phyloP scores from a whole-genome alignment of 2,888 invertebrate genomes.

The Tenthredo distinguenda region DNA sequence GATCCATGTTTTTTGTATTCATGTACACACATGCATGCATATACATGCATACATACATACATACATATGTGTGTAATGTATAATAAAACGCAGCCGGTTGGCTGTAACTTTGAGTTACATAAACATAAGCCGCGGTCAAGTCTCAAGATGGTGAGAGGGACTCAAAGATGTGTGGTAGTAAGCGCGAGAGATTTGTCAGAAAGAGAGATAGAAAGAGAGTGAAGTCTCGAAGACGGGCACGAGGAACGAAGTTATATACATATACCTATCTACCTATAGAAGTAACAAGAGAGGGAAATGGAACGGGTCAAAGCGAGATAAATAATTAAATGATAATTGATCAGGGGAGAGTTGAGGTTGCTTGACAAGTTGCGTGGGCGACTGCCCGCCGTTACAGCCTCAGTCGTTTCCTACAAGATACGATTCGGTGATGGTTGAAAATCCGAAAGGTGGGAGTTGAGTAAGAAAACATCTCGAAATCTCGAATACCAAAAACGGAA shows the following conservation, averaged over 20 bases:
- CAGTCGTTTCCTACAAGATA: conserved; percentile 17
- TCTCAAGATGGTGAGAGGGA: conserved; percentile 18
- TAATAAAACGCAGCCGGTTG: background rate
- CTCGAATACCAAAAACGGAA: conserved; percentile 48
- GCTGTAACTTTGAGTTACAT: conserved; percentile 9
- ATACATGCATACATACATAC: background rate
- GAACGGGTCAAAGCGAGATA: conserved; percentile 52
- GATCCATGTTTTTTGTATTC: background rate
- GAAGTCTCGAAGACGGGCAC: background rate
- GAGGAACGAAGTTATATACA: background rate
- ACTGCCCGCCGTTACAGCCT: conserved; percentile 61
- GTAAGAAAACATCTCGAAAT: conserved; percentile 23
- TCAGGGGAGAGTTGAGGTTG: conserved; percentile 59
- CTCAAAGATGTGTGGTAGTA: background rate
- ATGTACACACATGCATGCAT: background rate
- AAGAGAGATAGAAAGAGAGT: conserved; percentile 24
- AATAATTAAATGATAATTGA: conserved; percentile 60
- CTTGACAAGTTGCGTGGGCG: conserved; percentile 66
- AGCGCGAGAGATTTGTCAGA: conserved; percentile 14
- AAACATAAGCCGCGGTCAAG: conserved; percentile 36
- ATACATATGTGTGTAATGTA: background rate
- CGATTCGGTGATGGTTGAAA: background rate
- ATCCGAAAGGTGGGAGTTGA: background rate
- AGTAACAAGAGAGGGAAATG: conserved; percentile 31
- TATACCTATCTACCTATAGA: background rate